phyloP scores from a whole-genome alignment of 37 sponge, comb jelly and placozoan species.

The Agelas oroides region DNA sequence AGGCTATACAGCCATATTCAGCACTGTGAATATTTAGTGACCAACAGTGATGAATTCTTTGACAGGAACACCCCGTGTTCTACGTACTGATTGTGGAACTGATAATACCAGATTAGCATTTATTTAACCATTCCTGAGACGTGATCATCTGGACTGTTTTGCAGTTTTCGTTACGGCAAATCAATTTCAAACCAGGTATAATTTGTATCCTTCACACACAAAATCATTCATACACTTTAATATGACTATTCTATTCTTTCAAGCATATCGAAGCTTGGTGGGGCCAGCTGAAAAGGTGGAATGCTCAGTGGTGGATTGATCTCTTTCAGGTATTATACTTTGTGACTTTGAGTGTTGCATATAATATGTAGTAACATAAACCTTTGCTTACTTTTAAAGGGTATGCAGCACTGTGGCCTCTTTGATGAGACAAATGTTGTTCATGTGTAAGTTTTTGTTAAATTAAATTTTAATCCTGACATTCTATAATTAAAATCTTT shows the following conservation, averaged over 20 bases:
- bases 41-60: too few relatives aligned
- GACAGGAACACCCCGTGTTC: conserved; percentile 27
- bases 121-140: conserved; percentile 25
- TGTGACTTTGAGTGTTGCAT: too few relatives aligned
- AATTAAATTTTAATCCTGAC: background rate
- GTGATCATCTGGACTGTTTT: background rate
- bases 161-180: conserved; percentile 37
- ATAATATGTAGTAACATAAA: too few relatives aligned
- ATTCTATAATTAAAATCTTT: background rate
- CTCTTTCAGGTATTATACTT: conserved; percentile 29
- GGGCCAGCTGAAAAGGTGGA: background rate
- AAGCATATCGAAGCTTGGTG: conserved; percentile 25
- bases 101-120: conserved; percentile 27
- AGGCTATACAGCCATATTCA: background rate
- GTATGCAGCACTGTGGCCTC: background rate
- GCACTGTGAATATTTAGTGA: too few relatives aligned
- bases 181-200: conserved; percentile 34
- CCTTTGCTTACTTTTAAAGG: too few relatives aligned
- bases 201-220: background rate
- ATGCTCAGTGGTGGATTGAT: conserved; percentile 6
- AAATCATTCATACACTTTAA: background rate
- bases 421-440: background rate
- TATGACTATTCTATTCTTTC: background rate
- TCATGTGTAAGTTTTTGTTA: background rate
- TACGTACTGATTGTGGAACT: conserved; percentile 42